These are phyloP conservation scores for Aspidapion aeneum DNA, from an alignment of 2,888 invertebrate genomes.

Conservation along the genomic window DNA sequence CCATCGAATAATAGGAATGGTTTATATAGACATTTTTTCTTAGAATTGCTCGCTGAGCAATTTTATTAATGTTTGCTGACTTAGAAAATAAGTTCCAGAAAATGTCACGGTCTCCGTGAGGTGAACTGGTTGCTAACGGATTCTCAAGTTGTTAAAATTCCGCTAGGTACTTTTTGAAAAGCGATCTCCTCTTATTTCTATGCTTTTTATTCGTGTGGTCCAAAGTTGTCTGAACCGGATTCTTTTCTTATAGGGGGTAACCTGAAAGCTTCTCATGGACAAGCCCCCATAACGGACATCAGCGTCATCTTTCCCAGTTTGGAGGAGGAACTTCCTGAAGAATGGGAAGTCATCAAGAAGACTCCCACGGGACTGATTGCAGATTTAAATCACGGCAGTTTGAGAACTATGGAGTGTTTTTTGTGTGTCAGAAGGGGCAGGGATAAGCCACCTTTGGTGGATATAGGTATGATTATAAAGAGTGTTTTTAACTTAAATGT, in stretches of 20 bases:
- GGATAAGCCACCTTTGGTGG: slow-evolving; percentile 94
- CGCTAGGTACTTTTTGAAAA: not conserved
- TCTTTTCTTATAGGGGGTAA: slow-evolving; percentile 61
- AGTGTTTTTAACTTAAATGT: not conserved
- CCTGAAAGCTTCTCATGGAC: slow-evolving; percentile 57
- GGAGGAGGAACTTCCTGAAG: slow-evolving; percentile 81
- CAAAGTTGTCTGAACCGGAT: not conserved
- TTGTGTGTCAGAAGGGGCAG: slow-evolving; percentile 89
- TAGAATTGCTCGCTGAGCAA: too few relatives aligned
- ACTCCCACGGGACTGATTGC: slow-evolving; percentile 89
- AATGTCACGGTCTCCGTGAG: too few relatives aligned
- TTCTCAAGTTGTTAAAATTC: not conserved
- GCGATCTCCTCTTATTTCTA: not conserved
- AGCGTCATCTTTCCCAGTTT: slow-evolving; percentile 86
- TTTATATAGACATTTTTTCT: too few relatives aligned
- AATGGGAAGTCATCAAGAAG: slow-evolving; percentile 65
- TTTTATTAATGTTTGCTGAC: too few relatives aligned
- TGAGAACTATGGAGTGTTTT: slow-evolving; percentile 90
- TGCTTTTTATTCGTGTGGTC: not conserved
- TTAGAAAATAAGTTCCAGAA: too few relatives aligned
- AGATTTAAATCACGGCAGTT: slow-evolving; percentile 95
- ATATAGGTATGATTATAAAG: slow-evolving; percentile 71
- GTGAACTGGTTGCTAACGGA: too few relatives aligned
- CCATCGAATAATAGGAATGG: too few relatives aligned
- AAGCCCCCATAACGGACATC: slow-evolving; percentile 95